A percentile compares a stretch with the other conserved stretches of the same genome.
Evolutionary conservation across 2,797 vertebrate genomes (phyloP).

Genomic region (Buphagus erythrorhynchus): DNA sequence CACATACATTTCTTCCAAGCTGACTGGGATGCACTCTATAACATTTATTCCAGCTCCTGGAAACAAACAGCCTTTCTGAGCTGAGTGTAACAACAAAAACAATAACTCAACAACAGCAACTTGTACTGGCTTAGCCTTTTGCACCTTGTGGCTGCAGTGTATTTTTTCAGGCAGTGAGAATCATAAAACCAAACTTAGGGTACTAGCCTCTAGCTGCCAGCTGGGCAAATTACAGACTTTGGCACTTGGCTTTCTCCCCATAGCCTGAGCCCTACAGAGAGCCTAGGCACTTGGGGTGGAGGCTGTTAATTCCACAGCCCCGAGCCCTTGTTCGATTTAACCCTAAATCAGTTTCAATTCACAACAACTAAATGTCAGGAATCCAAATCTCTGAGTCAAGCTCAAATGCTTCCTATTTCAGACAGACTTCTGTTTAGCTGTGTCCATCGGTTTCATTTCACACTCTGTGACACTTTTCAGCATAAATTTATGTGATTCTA

Average conservation of each 20-base stretch:
- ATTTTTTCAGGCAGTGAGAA: background rate
- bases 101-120: background rate
- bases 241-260: background rate
- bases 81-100: background rate
- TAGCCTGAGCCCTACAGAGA: background rate
- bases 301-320: background rate
- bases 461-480: background rate
- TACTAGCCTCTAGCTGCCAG: background rate
- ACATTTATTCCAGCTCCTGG: background rate
- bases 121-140: background rate
- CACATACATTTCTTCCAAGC: background rate
- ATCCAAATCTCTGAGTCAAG: background rate
- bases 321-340: background rate
- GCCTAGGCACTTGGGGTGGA: background rate
- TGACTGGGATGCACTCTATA: background rate
- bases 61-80: background rate
- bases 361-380: background rate
- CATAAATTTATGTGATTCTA: background rate
- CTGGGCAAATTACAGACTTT: background rate
- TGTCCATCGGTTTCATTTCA: conserved; percentile 1
- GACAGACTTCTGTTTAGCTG: background rate
- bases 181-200: background rate
- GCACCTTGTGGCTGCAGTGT: background rate
- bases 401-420: conserved; percentile 1
- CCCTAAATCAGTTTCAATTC: background rate